A percentile compares a stretch with the other conserved stretches of the same genome.
Evolutionary conservation across 2,797 vertebrate genomes (phyloP).

Genomic region (Buphagus erythrorhynchus): DNA sequence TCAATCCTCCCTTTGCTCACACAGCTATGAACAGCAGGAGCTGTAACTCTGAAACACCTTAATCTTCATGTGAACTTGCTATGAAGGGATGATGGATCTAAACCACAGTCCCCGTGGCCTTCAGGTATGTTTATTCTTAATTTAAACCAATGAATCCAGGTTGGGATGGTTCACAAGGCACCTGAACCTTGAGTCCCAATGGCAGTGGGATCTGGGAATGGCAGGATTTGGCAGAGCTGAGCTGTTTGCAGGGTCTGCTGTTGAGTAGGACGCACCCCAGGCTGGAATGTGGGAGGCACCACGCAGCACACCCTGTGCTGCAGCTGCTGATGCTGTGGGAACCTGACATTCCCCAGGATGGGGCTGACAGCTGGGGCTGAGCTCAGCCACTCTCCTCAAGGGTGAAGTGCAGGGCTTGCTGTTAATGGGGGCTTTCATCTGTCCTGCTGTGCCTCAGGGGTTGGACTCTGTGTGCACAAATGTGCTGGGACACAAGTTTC

Average conservation of each 20-base stretch:
- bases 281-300: fast-evolving
- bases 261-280: fast-evolving
- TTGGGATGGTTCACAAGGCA: neutral
- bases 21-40: neutral
- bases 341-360: fast-evolving
- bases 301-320: neutral
- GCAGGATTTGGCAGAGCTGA: neutral
- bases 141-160: neutral
- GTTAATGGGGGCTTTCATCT: neutral
- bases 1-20: neutral
- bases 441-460: fast-evolving
- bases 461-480: neutral
- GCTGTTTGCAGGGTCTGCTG: neutral
- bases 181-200: neutral
- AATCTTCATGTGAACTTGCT: neutral
- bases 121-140: neutral
- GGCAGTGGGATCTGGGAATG: neutral
- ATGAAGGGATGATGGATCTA: neutral
- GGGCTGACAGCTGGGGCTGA: neutral
- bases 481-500: neutral
- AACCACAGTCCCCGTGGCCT: neutral
- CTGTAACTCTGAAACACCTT: neutral
- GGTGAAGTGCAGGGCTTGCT: neutral
- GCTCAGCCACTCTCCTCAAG: neutral
- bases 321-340: neutral